Evolutionary conservation across 2,888 invertebrate genomes (phyloP).

Genomic region (Heliconius ethilla): DNA sequence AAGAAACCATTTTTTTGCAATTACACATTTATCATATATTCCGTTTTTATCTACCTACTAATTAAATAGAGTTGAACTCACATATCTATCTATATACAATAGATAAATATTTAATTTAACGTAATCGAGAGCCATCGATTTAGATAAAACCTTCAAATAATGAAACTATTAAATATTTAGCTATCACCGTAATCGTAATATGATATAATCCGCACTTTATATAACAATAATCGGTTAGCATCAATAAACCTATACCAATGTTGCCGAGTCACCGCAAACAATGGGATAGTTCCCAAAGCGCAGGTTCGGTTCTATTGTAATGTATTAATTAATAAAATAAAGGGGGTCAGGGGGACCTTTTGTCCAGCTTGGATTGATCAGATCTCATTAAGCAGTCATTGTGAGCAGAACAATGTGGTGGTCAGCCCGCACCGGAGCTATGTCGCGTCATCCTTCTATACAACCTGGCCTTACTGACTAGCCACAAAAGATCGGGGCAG

Average conservation of each 20-base stretch:
- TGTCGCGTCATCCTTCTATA: conserved; percentile 61
- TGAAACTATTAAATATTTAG: not conserved
- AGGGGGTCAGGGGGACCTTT: conserved; percentile 67
- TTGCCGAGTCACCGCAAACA: conserved; percentile 73
- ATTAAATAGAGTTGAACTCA: not conserved
- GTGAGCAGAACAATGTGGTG: conserved; percentile 70
- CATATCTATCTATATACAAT: not conserved
- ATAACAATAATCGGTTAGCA: conserved; percentile 46
- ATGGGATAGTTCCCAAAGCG: conserved; percentile 73
- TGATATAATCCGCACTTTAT: conserved; percentile 24
- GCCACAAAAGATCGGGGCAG: conserved; percentile 18
- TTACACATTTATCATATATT: not conserved
- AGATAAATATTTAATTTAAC: not conserved
- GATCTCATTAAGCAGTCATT: conserved; percentile 82
- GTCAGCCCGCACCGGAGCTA: conserved; percentile 57
- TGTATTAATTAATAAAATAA: conserved; percentile 82
- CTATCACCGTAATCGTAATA: not conserved
- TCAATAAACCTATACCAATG: conserved; percentile 50
- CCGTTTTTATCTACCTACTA: not conserved
- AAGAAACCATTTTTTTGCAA: not conserved
- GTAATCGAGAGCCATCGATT: not conserved
- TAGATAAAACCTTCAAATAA: not conserved
- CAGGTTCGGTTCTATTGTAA: conserved; percentile 78
- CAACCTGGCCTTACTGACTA: conserved; percentile 40
- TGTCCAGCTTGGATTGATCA: conserved; percentile 77